Conservation (phyloP, 2,797 vertebrate genomes). For the Amniataba percoides region DNA sequence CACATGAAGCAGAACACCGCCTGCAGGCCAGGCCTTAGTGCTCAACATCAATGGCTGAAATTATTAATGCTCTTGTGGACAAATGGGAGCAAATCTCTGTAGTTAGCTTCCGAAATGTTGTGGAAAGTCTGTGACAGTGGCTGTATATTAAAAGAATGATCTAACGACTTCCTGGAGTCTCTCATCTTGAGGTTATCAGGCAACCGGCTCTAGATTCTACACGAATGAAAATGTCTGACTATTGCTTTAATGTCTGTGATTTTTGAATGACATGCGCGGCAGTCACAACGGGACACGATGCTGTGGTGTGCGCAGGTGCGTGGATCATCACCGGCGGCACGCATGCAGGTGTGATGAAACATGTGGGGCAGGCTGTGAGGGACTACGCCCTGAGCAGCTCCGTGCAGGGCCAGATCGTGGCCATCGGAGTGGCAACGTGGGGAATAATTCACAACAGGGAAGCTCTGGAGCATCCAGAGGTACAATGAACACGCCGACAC, state of each 20-base stretch:
- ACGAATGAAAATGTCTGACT: neutral
- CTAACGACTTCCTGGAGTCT: neutral
- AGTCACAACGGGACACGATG: neutral
- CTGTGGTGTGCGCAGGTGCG: conserved; percentile 85
- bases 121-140: neutral
- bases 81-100: neutral
- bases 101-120: neutral
- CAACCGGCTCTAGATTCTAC: neutral
- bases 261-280: neutral
- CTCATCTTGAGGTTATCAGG: neutral
- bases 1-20: neutral
- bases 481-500: conserved; percentile 20
- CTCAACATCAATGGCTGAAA: neutral
- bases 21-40: neutral
- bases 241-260: neutral
- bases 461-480: conserved; percentile 81
- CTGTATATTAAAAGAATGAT: neutral
- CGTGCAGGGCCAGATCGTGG: conserved; percentile 86
- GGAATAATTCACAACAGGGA: conserved; percentile 91
- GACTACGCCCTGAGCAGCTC: conserved; percentile 88
- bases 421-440: conserved; percentile 95
- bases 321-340: conserved; percentile 98
- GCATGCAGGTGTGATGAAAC: conserved; percentile 96
- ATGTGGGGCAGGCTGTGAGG: conserved; percentile 93
- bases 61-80: neutral